These are phyloP conservation scores for Manis pentadactyla DNA, from an alignment of 2,797 vertebrate species.

Conservation along the genomic window DNA sequence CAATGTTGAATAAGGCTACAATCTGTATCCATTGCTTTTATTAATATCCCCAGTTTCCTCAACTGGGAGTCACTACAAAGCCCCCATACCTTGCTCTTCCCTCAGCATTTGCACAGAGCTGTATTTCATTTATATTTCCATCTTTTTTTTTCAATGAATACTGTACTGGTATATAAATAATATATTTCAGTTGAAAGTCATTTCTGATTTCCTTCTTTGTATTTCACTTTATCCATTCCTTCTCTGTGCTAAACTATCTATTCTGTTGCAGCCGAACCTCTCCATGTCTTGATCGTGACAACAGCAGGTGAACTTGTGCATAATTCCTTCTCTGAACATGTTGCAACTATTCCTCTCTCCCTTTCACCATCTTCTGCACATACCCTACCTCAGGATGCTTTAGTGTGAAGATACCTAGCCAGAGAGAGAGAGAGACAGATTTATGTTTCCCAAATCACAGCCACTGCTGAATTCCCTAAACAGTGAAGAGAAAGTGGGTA, in stretches of 20 bases:
- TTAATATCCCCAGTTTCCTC: not conserved
- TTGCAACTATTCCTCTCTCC: slow-evolving; percentile 75
- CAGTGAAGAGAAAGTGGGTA: not conserved
- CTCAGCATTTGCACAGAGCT: slow-evolving; percentile 13
- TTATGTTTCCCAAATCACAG: not conserved
- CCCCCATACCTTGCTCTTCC: not conserved
- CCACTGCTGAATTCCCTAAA: not conserved
- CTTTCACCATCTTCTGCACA: slow-evolving; percentile 58
- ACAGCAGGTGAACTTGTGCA: slow-evolving; percentile 98
- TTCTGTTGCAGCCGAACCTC: slow-evolving; percentile 96
- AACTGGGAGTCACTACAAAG: not conserved
- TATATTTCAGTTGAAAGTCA: slow-evolving; percentile 75
- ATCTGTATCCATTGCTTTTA: not conserved
- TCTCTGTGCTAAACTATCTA: slow-evolving; percentile 90
- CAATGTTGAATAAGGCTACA: not conserved
- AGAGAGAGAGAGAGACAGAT: not conserved
- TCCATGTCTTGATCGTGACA: slow-evolving; percentile 98
- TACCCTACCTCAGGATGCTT: slow-evolving; percentile 85
- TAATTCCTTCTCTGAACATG: slow-evolving; percentile 88
- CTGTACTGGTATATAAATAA: not conserved
- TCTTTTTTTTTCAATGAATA: slow-evolving; percentile 54
- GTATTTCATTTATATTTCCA: slow-evolving; percentile 61
- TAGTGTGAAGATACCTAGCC: slow-evolving; percentile 79
- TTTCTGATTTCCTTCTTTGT: slow-evolving; percentile 81
- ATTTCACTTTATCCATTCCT: slow-evolving; percentile 86